These are phyloP conservation scores for Gobio occitaniae DNA, from an alignment of 2,797 vertebrate species.

Conservation along the genomic window DNA sequence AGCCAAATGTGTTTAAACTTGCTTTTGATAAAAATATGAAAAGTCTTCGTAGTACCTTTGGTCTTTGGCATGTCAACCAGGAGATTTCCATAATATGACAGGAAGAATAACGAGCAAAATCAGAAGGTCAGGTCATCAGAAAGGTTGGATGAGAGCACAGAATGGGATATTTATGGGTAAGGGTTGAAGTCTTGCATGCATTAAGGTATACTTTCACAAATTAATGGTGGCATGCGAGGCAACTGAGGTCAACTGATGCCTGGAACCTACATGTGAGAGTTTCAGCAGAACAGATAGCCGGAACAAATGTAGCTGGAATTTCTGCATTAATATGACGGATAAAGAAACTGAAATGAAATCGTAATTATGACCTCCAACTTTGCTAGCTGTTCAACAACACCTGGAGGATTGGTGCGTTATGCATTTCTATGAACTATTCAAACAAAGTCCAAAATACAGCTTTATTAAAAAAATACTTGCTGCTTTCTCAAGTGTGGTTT, in stretches of 20 bases:
- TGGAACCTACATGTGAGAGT: neutral
- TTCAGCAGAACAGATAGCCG: conserved; percentile 1
- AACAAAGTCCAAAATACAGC: neutral
- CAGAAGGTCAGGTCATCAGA: conserved; percentile 25
- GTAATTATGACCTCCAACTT: neutral
- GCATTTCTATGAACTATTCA: neutral
- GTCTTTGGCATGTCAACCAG: conserved; percentile 10
- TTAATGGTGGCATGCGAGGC: conserved; percentile 11
- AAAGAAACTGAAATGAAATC: neutral
- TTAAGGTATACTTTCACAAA: conserved; percentile 27
- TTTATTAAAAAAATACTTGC: no score
- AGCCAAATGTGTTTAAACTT: neutral
- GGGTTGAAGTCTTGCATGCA: conserved; percentile 29
- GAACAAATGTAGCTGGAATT: conserved; percentile 11
- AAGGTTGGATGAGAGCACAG: conserved; percentile 6
- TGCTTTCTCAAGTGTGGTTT: no score
- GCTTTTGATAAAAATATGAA: neutral
- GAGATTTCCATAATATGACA: conserved; percentile 15
- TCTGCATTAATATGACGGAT: neutral
- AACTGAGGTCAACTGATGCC: conserved; percentile 10
- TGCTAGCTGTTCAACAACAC: neutral
- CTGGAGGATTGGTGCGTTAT: neutral
- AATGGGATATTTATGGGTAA: conserved; percentile 36
- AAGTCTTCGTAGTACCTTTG: conserved; percentile 1
- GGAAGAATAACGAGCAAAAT: conserved; percentile 15